Evolutionary conservation across 2,113 vertebrate genomes (phyloP).

Genomic region (Tylochromis polylepis): DNA sequence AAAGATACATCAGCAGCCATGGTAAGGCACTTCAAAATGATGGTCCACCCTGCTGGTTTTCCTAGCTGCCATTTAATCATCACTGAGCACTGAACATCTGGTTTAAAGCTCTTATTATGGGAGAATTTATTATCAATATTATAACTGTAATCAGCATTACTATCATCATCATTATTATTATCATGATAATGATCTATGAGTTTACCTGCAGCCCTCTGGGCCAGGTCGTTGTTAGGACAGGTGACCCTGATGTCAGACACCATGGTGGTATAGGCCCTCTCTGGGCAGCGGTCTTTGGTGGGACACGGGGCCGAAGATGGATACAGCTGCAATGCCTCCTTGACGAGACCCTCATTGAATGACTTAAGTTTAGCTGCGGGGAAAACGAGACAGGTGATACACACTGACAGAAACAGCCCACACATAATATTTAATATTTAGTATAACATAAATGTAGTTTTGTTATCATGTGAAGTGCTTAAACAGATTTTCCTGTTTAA

Average conservation of each 20-base stretch:
- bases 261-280: slow-evolving; percentile 75
- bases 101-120: background rate
- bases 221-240: slow-evolving; percentile 71
- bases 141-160: no score
- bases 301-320: slow-evolving; percentile 53
- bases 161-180: background rate
- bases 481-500: background rate
- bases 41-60: background rate
- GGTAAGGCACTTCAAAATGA: background rate
- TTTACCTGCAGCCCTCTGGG: slow-evolving; percentile 71
- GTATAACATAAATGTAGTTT: background rate
- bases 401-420: background rate
- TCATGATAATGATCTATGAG: background rate
- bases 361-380: slow-evolving; percentile 62
- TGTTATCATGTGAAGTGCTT: background rate
- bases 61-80: background rate
- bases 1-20: background rate
- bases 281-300: slow-evolving; percentile 64
- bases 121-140: background rate
- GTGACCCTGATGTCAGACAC: slow-evolving; percentile 72
- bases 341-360: slow-evolving; percentile 52
- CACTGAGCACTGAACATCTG: background rate
- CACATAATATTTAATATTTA: background rate
- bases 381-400: background rate
- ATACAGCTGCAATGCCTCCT: slow-evolving; percentile 57